A percentile compares a stretch with the other conserved stretches of the same genome.
Evolutionary conservation across 2,888 invertebrate species (phyloP).

Genomic region (Bibio marci): DNA sequence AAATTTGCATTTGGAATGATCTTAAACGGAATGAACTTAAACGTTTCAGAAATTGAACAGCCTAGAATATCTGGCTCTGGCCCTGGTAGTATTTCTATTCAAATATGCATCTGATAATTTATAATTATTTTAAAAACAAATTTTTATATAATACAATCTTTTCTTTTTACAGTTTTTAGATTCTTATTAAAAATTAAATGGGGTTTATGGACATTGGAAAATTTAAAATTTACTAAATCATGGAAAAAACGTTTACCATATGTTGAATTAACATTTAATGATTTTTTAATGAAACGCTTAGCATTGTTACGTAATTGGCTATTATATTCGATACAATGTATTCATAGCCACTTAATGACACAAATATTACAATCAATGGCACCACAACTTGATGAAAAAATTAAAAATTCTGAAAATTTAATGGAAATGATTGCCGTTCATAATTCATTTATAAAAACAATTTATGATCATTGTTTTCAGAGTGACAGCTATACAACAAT

Average conservation of each 20-base stretch:
- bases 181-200: slow-evolving; percentile 37
- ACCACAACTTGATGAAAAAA: slow-evolving; percentile 19
- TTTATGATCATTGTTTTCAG: slow-evolving; percentile 21
- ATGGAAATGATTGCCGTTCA: slow-evolving; percentile 22
- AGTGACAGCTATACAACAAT: slow-evolving; percentile 30
- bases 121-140: no score
- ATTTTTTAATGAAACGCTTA: slow-evolving; percentile 27
- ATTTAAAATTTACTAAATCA: slow-evolving; percentile 25
- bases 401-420: slow-evolving; percentile 18
- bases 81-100: no score
- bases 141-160: not conserved
- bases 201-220: slow-evolving; percentile 34
- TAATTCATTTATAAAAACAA: slow-evolving; percentile 20
- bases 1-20: no score
- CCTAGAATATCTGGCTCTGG: no score
- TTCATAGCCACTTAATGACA: slow-evolving; percentile 32
- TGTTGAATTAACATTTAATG: slow-evolving; percentile 18
- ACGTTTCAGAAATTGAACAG: no score
- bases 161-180: slow-evolving; percentile 24
- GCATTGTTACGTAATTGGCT: slow-evolving; percentile 37
- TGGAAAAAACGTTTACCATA: slow-evolving; percentile 15
- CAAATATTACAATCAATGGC: slow-evolving; percentile 13
- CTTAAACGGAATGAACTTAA: no score
- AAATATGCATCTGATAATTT: no score
- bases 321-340: slow-evolving; percentile 32